Percentiles rank a stretch among this genome's conserved stretches.
phyloP scores from a whole-genome alignment of 2,888 invertebrate species.

The Mythimna albipuncta region DNA sequence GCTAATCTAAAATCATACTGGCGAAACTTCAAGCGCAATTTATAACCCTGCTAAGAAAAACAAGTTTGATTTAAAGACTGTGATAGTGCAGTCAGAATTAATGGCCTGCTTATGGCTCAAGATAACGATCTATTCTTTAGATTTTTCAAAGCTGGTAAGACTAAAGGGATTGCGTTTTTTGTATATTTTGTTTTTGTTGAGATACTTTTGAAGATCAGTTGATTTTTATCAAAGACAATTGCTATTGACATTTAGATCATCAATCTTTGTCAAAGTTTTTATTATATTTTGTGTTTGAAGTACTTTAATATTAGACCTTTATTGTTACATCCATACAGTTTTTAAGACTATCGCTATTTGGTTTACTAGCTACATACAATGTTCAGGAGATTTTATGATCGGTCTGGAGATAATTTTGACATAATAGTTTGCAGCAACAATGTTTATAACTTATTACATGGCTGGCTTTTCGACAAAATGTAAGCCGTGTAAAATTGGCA shows the following conservation, averaged over 20 bases:
- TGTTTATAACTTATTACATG: conserved; percentile 9
- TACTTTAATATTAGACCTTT: not conserved
- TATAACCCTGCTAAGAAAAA: conserved; percentile 44
- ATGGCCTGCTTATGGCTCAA: conserved; percentile 25
- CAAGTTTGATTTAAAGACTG: conserved; percentile 51
- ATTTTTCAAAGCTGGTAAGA: conserved; percentile 7
- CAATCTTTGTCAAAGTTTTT: not conserved
- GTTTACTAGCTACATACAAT: not conserved
- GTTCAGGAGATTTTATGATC: conserved; percentile 31
- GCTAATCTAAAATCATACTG: conserved; percentile 47
- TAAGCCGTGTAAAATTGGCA: conserved; percentile 6
- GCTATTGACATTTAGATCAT: not conserved
- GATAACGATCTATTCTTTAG: conserved; percentile 34
- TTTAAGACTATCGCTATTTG: not conserved
- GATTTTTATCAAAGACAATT: conserved; percentile 8
- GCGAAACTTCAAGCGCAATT: conserved; percentile 36
- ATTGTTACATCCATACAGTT: not conserved
- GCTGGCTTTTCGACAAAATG: not conserved
- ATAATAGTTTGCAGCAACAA: conserved; percentile 9
- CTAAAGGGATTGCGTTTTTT: not conserved
- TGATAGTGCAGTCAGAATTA: conserved; percentile 41
- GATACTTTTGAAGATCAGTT: not conserved
- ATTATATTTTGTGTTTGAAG: not conserved
- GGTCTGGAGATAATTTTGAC: conserved; percentile 21
- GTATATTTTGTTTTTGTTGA: not conserved